phyloP scores from a whole-genome alignment of 2,888 invertebrate genomes.

The Mesopsocus fuscifrons region DNA sequence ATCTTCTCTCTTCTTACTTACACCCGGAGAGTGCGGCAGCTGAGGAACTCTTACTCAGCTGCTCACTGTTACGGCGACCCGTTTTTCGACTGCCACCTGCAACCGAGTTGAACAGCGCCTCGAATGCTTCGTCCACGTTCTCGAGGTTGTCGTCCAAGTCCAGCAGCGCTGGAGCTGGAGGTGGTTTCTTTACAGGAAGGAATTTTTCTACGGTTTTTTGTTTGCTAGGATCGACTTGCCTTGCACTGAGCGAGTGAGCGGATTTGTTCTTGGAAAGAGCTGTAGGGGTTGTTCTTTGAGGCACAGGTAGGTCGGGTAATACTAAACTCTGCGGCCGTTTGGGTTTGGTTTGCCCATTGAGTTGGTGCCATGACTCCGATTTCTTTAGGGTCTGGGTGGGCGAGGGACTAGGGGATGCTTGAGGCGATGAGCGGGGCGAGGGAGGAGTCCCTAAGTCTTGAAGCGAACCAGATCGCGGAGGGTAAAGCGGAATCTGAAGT shows the following conservation, averaged over 20 bases:
- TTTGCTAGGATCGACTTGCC: conserved; percentile 61
- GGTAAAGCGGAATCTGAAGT: conserved; percentile 27
- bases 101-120: conserved; percentile 48
- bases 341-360: conserved; percentile 27
- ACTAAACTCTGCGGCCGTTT: conserved; percentile 20
- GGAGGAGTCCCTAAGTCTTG: conserved; percentile 13
- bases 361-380: conserved; percentile 66
- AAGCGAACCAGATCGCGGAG: conserved; percentile 18
- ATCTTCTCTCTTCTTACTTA: too few relatives aligned
- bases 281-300: conserved; percentile 16
- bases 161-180: conserved; percentile 39
- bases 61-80: conserved; percentile 1
- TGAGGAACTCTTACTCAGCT: conserved; percentile 1
- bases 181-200: conserved; percentile 29
- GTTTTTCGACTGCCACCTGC: conserved; percentile 16
- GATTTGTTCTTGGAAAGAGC: conserved; percentile 40
- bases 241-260: conserved; percentile 53
- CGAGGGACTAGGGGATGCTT: conserved; percentile 15
- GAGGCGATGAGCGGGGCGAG: conserved; percentile 17
- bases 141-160: conserved; percentile 38
- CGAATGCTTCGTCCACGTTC: conserved; percentile 75
- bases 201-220: conserved; percentile 55
- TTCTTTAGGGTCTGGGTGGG: conserved; percentile 30
- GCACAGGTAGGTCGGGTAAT: conserved; percentile 17
- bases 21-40: neutral